Base-by-base conservation (phyloP, 2,797 vertebrate species). In the Myiothlypis coronata region DNA sequence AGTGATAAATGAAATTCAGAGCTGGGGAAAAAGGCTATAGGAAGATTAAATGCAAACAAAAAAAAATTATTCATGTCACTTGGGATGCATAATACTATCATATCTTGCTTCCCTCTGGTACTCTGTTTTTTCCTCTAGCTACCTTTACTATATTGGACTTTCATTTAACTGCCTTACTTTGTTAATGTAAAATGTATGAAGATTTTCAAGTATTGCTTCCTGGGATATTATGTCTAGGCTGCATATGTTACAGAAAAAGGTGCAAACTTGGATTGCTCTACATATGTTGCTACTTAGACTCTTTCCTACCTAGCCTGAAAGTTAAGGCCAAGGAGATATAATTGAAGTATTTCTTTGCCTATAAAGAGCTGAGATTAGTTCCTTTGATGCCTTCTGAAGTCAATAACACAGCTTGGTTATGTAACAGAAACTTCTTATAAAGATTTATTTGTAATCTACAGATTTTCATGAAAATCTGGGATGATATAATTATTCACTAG, bases 1-100 rank as follows among this genome's bases (percentile, higher is more conserved):
- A 57, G 43, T 70, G 68, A 84, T 90, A 95, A 93, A 89, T 96
- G 30, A 77, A 96, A 95, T 95, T 93, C 52, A 76, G 84, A 70
- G 26, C 52, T 70, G 86, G 61, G 71, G 50, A 90, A 90, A 67
- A 71, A 89, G 61, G 30, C 14, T 61, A 24, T 84, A 94, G 87
- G 61, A 56, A 87, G 89, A 93, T 57, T 68, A 87, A 70, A 28
- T 90, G 44, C 53, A 83, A 68, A 67, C 28, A 52, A 70, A 93
- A 78, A 93, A 78, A 60, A 44, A n/a, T 75, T 68, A 50, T 89
- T 95, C 56, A 32, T n/a, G 49, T 90, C 11, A 55, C 82, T 83
- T 24, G 32, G n/a, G 28, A 95, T 86, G 56, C 46, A 43, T 60
- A 71, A 92, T 91, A 37, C 50, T 82, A 83, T 50, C 53, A 44